Conservation (phyloP, 1,140 invertebrate species). For the Dendrolimus punctatus region DNA sequence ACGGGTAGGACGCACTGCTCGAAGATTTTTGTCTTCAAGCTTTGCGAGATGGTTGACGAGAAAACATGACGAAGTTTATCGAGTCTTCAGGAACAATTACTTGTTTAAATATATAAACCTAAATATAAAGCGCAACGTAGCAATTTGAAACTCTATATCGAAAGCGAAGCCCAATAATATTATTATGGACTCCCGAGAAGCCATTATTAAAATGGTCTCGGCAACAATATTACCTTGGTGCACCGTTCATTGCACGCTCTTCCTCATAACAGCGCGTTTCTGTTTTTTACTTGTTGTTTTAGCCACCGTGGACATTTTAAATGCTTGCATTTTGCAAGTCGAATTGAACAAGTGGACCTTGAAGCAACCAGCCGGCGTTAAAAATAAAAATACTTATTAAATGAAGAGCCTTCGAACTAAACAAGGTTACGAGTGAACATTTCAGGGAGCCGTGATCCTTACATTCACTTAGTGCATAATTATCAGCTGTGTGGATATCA, state of each 20-base stretch:
- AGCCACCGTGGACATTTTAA: slow-evolving; percentile 37
- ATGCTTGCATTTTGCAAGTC: slow-evolving; percentile 29
- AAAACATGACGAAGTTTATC: too few relatives aligned
- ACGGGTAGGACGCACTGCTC: too few relatives aligned
- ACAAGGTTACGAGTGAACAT: slow-evolving; percentile 22
- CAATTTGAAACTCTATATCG: too few relatives aligned
- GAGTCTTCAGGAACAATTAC: too few relatives aligned
- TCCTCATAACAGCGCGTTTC: slow-evolving; percentile 19
- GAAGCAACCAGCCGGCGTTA: slow-evolving; percentile 23
- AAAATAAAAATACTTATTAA: slow-evolving; percentile 23
- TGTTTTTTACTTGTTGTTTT: slow-evolving; percentile 15
- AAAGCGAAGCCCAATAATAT: neutral
- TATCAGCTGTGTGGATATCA: slow-evolving; percentile 15
- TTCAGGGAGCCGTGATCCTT: slow-evolving; percentile 19
- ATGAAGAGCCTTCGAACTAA: slow-evolving; percentile 25
- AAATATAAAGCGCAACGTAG: too few relatives aligned
- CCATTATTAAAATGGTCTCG: slow-evolving; percentile 1
- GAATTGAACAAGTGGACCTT: slow-evolving; percentile 38
- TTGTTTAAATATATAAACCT: too few relatives aligned
- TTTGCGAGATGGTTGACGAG: too few relatives aligned
- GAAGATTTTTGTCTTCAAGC: too few relatives aligned
- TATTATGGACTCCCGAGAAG: slow-evolving; percentile 5
- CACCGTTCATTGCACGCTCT: slow-evolving; percentile 16
- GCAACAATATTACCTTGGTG: slow-evolving; percentile 16
- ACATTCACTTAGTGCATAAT: slow-evolving; percentile 19